phyloP scores from a whole-genome alignment of 2,797 vertebrate species.

The Acanthis flammea region DNA sequence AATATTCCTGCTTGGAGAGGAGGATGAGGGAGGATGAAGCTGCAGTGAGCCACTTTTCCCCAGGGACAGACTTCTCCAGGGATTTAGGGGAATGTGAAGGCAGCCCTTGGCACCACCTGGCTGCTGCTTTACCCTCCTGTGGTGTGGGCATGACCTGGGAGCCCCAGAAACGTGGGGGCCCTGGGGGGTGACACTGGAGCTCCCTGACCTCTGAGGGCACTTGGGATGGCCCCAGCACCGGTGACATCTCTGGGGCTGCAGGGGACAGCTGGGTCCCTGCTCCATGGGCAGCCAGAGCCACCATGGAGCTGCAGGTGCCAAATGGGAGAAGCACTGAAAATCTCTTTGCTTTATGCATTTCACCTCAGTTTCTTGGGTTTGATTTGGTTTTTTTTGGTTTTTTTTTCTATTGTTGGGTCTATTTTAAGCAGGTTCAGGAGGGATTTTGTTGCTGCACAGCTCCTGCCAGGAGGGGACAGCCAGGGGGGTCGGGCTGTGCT shows the following conservation, averaged over 20 bases:
- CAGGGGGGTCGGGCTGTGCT: fast-evolving
- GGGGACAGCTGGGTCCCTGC: background rate
- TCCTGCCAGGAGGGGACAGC: background rate
- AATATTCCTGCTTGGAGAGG: background rate
- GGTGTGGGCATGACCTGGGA: fast-evolving
- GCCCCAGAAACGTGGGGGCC: fast-evolving
- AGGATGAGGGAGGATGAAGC: constrained; percentile 19
- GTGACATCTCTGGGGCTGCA: background rate
- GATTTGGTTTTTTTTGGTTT: too few species aligned
- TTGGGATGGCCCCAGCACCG: background rate
- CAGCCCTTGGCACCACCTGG: fast-evolving
- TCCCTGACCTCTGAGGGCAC: fast-evolving
- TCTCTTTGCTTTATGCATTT: background rate
- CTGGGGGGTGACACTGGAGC: background rate
- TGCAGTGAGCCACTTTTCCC: background rate
- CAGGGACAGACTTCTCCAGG: background rate
- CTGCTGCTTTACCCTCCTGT: fast-evolving
- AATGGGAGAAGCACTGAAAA: background rate
- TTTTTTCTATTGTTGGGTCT: background rate
- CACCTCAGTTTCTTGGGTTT: background rate
- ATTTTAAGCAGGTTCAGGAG: background rate
- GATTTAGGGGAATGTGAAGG: background rate
- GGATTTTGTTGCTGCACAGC: fast-evolving
- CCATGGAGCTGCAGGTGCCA: background rate
- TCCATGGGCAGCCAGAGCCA: fast-evolving